Evolutionary conservation across 1,140 invertebrate species (phyloP), one percentile per base, ranked within the genome.

Genomic region (Rhyzopertha dominica): DNA sequence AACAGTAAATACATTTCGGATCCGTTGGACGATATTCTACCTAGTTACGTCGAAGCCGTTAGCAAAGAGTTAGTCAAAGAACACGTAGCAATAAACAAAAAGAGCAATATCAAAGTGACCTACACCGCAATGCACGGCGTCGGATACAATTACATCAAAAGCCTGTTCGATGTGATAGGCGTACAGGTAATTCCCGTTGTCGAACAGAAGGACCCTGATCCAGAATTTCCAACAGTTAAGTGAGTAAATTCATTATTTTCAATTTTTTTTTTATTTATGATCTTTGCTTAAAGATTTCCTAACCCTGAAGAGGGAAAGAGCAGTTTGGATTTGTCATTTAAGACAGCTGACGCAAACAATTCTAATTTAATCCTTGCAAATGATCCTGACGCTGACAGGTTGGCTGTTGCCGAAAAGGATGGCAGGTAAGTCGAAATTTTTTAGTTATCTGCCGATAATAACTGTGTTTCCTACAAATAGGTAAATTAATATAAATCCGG

Each of bases 101-200:
- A 66, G 12, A 74, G 79, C 2, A 65, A 71, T 16, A 59, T 93
- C 3, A 77, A 76, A 54, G 84, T 91, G 50, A 86, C 87, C 0
- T 98, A 98, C 56, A 97, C 94, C 29, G 87, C 96, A 0, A 95
- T 99, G 87, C 97, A 99, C 68, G 97, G 97, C 17, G 95, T 99
- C 10, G 94, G 94, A 1, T 85, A 90, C 63, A 66, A 78, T 7
- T 96, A 82, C 65, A 78, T 95, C 49, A 61, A 74, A 26, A 70
- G 81, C 53, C 84, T 88, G 4, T 90, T 98, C 58, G 70, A 84
- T 55, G 63, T 66, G 22, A 82, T 85, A 40, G 82, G 82, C 49
- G 84, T 97, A 29, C 79, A 81, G 65, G 81, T 87, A 69, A 58
- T 91, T 50, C 78, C 85, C 13, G 95, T 98, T 0, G 65, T 73